Conservation (phyloP, 2,888 invertebrate genomes). For the Isoperla grammatica region DNA sequence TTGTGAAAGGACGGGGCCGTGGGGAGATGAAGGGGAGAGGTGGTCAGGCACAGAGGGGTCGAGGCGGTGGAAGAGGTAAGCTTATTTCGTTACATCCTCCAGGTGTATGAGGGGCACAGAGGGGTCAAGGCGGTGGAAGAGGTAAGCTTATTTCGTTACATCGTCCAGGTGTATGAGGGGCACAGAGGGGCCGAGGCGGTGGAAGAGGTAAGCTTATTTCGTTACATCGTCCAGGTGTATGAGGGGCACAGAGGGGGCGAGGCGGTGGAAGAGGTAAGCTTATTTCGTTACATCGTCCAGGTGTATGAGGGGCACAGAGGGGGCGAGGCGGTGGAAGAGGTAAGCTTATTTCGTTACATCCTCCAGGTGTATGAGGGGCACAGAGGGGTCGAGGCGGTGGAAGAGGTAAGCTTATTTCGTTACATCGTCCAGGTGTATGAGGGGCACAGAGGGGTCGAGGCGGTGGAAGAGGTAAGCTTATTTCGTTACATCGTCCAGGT, state of each 20-base stretch:
- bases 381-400: conserved; percentile 58
- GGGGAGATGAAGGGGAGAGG: conserved; percentile 68
- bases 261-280: conserved; percentile 52
- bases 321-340: conserved; percentile 56
- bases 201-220: conserved; percentile 47
- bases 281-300: too few species aligned
- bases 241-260: conserved; percentile 55
- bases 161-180: too few species aligned
- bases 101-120: conserved; percentile 57
- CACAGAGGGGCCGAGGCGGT: conserved; percentile 57
- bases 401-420: conserved; percentile 45
- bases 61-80: conserved; percentile 53
- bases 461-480: conserved; percentile 49
- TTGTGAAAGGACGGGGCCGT: conserved; percentile 71
- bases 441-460: conserved; percentile 57
- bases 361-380: conserved; percentile 57
- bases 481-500: too few species aligned
- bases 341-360: too few species aligned
- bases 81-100: too few species aligned
- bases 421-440: too few species aligned
- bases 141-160: too few species aligned
- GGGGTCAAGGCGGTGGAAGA: conserved; percentile 56
- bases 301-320: conserved; percentile 56
- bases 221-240: too few species aligned
- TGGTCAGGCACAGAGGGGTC: conserved; percentile 56